A percentile compares a stretch with the other conserved stretches of the same genome.
These are phyloP conservation scores for Tetragonula clypearis DNA, from an alignment of 1,140 invertebrate genomes.

Conservation along the genomic window DNA sequence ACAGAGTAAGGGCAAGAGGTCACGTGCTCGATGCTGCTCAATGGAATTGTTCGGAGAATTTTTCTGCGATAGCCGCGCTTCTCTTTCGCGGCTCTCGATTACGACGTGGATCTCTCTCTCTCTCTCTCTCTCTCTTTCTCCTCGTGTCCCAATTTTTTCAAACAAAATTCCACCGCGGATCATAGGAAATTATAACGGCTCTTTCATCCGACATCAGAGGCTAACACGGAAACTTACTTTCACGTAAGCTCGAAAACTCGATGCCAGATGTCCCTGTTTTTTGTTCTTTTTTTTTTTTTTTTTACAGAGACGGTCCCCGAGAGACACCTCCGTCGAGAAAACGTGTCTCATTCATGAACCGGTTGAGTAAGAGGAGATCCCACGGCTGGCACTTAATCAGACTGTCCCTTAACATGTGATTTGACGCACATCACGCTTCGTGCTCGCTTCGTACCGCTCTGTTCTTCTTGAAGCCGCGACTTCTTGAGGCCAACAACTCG, in stretches of 20 bases:
- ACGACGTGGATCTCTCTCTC: background rate
- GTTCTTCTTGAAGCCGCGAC: background rate
- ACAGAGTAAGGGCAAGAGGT: conserved; percentile 49
- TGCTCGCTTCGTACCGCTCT: conserved; percentile 26
- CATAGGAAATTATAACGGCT: background rate
- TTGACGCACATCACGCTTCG: conserved; percentile 65
- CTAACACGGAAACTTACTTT: background rate
- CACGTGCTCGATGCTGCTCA: conserved; percentile 32
- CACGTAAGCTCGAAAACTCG: conserved; percentile 7
- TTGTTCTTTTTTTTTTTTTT: too few species aligned
- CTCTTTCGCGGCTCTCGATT: background rate
- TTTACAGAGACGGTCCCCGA: background rate
- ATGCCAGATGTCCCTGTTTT: conserved; percentile 5
- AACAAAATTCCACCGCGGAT: too few species aligned
- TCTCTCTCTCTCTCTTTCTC: too few species aligned
- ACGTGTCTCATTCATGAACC: conserved; percentile 56
- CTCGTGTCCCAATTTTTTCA: background rate
- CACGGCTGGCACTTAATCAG: conserved; percentile 65
- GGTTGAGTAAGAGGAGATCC: conserved; percentile 8
- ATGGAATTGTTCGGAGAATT: conserved; percentile 40
- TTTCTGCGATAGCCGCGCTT: background rate
- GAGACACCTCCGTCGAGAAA: conserved; percentile 27
- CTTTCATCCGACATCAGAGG: background rate
- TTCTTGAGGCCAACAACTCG: conserved; percentile 39
- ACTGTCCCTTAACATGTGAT: conserved; percentile 65